Evolutionary conservation across 2,797 vertebrate genomes (phyloP).

Genomic region (Poecilia picta): DNA sequence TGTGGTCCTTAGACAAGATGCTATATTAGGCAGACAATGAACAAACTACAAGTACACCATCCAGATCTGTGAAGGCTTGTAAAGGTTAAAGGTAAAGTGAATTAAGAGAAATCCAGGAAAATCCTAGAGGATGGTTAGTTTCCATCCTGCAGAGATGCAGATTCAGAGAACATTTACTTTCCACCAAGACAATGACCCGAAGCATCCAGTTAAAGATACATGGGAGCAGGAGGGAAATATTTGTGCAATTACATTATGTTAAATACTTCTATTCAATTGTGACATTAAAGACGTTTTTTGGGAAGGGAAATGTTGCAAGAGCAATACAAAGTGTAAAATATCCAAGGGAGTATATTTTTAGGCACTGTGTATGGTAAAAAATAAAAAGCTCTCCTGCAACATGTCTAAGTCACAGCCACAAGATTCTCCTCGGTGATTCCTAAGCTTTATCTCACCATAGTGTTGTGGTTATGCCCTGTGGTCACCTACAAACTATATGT

Average conservation of each 20-base stretch:
- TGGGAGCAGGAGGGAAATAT: too few relatives aligned
- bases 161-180: neutral
- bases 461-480: constrained; percentile 12
- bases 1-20: neutral
- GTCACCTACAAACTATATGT: constrained; percentile 8
- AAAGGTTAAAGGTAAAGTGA: neutral
- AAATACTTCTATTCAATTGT: too few relatives aligned
- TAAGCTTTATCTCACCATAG: constrained; percentile 7
- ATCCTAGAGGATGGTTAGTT: neutral
- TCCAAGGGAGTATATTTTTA: neutral
- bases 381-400: neutral
- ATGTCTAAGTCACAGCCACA: neutral
- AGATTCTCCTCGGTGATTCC: neutral
- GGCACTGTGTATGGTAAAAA: neutral
- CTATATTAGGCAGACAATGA: neutral
- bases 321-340: neutral
- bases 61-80: neutral
- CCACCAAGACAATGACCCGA: neutral
- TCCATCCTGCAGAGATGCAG: neutral
- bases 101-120: neutral
- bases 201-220: neutral
- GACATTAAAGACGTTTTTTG: too few relatives aligned
- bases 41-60: neutral
- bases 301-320: neutral
- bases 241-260: too few relatives aligned